phyloP scores from a whole-genome alignment of 2,113 vertebrate species.

The Serinus canaria region DNA sequence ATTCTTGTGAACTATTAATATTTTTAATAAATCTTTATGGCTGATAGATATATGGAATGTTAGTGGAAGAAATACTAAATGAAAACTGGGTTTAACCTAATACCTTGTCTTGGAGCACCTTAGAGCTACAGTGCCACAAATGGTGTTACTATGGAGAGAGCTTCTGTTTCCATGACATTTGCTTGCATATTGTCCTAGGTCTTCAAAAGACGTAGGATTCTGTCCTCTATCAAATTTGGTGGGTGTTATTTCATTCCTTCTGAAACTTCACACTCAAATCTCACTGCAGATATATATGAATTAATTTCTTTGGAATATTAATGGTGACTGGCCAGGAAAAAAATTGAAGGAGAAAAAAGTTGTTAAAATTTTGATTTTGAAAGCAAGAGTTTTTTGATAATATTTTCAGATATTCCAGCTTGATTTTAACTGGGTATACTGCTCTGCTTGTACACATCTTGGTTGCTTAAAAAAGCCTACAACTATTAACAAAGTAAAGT shows the following conservation, averaged over 20 bases:
- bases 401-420: not conserved
- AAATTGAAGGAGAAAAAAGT: not conserved
- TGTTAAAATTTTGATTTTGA: not conserved
- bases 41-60: slow-evolving; percentile 31
- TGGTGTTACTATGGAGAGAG: slow-evolving; percentile 79
- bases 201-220: slow-evolving; percentile 61
- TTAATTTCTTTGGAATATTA: slow-evolving; percentile 21
- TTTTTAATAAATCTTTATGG: slow-evolving; percentile 59
- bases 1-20: slow-evolving; percentile 58
- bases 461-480: slow-evolving; percentile 2
- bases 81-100: slow-evolving; percentile 61
- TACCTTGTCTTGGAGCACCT: slow-evolving; percentile 62
- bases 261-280: not conserved
- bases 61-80: slow-evolving; percentile 58
- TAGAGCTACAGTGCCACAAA: slow-evolving; percentile 46
- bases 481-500: not conserved
- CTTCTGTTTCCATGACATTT: slow-evolving; percentile 82
- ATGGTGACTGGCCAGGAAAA: not conserved
- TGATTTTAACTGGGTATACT: not conserved
- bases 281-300: not conserved
- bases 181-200: slow-evolving; percentile 70
- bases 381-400: not conserved
- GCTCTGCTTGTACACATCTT: not conserved
- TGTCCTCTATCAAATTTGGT: slow-evolving; percentile 60
- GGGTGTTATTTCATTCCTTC: slow-evolving; percentile 37